Percentiles rank a stretch among this genome's conserved stretches.
phyloP scores from a whole-genome alignment of 2,888 invertebrate genomes.

The Melanostoma mellinum region DNA sequence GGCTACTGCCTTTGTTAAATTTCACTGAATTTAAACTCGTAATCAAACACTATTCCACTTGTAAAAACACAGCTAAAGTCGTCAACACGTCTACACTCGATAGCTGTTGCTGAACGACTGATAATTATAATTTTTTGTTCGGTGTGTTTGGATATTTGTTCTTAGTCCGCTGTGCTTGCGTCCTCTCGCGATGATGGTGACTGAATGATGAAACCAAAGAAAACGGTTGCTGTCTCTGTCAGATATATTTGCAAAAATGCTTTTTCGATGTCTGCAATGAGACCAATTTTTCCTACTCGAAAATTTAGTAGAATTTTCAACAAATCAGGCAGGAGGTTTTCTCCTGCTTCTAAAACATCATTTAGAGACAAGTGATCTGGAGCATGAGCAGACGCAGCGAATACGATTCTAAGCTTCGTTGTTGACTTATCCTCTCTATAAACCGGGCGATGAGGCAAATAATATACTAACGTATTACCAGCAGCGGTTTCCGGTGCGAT shows the following conservation, averaged over 20 bases:
- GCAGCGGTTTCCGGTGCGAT: not conserved
- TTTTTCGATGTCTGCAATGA: constrained; percentile 55
- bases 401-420: constrained; percentile 57
- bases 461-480: constrained; percentile 15
- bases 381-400: constrained; percentile 50
- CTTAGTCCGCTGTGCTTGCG: no score
- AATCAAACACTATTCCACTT: no score
- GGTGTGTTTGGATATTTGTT: no score
- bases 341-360: constrained; percentile 73
- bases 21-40: no score
- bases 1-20: no score
- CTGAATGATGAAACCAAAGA: no score
- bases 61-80: no score
- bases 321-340: constrained; percentile 72
- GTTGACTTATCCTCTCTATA: constrained; percentile 44
- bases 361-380: constrained; percentile 71
- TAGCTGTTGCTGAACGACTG: no score
- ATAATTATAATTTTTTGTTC: no score
- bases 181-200: no score
- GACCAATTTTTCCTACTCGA: constrained; percentile 44
- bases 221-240: constrained; percentile 71
- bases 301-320: constrained; percentile 54
- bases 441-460: constrained; percentile 47
- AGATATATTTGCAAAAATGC: constrained; percentile 36
- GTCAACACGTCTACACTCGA: no score